Evolutionary conservation across 1,140 invertebrate species (phyloP), one percentile per base, ranked within the genome.

Genomic region (Trialeurodes vaporariorum): DNA sequence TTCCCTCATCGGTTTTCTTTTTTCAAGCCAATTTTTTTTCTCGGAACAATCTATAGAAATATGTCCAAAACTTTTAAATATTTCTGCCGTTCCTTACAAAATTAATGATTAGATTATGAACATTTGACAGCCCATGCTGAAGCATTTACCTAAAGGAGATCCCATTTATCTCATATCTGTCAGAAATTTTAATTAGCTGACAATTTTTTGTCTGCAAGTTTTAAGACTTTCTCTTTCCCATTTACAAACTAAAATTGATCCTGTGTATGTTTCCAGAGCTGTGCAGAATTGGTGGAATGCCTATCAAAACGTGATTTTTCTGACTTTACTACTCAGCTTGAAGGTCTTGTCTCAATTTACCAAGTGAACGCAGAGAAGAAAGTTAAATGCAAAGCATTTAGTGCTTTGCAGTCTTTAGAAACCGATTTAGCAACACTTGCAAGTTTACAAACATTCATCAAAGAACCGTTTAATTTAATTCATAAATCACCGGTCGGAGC

Each of bases 291-390:
- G 22, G 88, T 93, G 0, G 81, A 85, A 64, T 92, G 90, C 77
- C 81, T 93, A 27, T 86, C 86, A 59, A 78, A 83, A 23, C 88
- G 92, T 25, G 90, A 97, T 79, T 97, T 96, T 81, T 82, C 87
- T n/a, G 93, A 95, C 79, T 96, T 97, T 75, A 92, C 91, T 0
- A 85, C 87, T 1, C 95, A 98, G 78, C 77, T 98, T 2, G 91
- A 96, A 80, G 94, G 93, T 2, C 83, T 98, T 40, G 87, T 88
- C 58, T 89, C 92, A 1, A 95, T 97, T 70, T 98, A 97, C 78
- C 91, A 95, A 77, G 80, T 97, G 21, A 94, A 94, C 80, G 92
- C 92, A 12, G 94, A 98, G 75, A 95, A 95, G 76, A 96, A 94
- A 80, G 86, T 92, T 1, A 98, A 97, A 79, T 90, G 87, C 63